phyloP scores from a whole-genome alignment of 2,888 invertebrate species.

The Conus canariensis region DNA sequence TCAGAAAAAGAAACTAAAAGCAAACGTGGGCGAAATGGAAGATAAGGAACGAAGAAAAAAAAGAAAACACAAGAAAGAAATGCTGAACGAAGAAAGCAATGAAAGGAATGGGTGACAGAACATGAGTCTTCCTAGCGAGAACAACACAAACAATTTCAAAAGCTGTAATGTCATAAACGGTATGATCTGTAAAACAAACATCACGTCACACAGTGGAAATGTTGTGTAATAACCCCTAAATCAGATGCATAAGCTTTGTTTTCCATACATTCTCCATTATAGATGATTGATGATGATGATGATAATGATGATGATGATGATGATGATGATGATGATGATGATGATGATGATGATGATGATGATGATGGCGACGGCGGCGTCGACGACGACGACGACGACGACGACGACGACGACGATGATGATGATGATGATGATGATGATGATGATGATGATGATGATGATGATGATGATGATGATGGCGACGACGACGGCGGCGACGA shows the following conservation, averaged over 20 bases:
- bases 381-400: not conserved
- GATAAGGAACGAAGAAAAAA: too few relatives aligned
- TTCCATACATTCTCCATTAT: too few relatives aligned
- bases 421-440: not conserved
- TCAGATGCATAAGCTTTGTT: not conserved
- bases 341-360: not conserved
- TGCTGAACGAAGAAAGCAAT: too few relatives aligned
- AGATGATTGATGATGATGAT: not conserved
- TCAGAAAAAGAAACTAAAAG: too few relatives aligned
- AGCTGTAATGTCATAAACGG: too few relatives aligned
- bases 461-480: not conserved
- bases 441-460: not conserved
- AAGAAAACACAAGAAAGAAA: too few relatives aligned
- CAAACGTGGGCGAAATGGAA: too few relatives aligned
- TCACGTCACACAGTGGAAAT: not conserved
- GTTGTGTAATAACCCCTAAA: not conserved
- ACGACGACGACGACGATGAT: not conserved
- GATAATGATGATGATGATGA: not conserved
- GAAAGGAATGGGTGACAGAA: too few relatives aligned
- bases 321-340: not conserved
- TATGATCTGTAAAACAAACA: too few relatives aligned
- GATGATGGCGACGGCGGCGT: not conserved
- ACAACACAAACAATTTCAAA: too few relatives aligned
- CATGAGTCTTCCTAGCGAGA: too few relatives aligned
- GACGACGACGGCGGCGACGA: not conserved